phyloP scores from a whole-genome alignment of 1,140 invertebrate genomes.

The Bilobella aurantiaca region DNA sequence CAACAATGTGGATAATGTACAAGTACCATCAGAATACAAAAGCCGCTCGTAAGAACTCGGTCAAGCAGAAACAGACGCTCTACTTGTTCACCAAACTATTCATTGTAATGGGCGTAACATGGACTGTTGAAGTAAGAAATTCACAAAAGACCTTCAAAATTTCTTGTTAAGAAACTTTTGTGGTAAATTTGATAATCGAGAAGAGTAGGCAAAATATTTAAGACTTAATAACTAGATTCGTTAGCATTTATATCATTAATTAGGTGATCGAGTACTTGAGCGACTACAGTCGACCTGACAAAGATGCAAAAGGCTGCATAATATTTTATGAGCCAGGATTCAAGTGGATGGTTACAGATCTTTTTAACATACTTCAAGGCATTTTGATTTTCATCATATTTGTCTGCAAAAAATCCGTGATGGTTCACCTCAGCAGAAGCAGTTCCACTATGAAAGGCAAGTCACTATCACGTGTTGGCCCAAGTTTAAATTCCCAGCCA shows the following conservation, averaged over 20 bases:
- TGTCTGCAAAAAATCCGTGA: slow-evolving; percentile 56
- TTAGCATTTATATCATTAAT: neutral
- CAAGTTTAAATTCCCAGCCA: neutral
- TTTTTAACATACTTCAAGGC: slow-evolving; percentile 72
- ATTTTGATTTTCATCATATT: slow-evolving; percentile 81
- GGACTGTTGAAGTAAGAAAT: slow-evolving; percentile 37
- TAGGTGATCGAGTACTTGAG: neutral
- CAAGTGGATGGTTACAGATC: slow-evolving; percentile 28
- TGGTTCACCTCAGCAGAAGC: neutral
- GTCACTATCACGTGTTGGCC: neutral
- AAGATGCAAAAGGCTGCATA: neutral
- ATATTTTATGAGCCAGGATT: neutral
- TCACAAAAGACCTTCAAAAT: slow-evolving; percentile 33
- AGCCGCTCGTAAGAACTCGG: neutral
- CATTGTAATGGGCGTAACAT: slow-evolving; percentile 38
- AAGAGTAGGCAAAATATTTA: neutral
- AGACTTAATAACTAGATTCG: neutral
- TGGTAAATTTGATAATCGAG: neutral
- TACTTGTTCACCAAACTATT: slow-evolving; percentile 38
- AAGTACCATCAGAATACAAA: slow-evolving; percentile 9
- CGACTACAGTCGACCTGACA: neutral
- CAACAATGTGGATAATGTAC: slow-evolving; percentile 8
- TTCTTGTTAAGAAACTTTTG: neutral
- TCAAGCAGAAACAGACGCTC: slow-evolving; percentile 28
- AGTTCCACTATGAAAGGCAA: neutral